These are phyloP conservation scores for Eurosta solidaginis DNA, from an alignment of 1,140 invertebrate species.

Conservation along the genomic window DNA sequence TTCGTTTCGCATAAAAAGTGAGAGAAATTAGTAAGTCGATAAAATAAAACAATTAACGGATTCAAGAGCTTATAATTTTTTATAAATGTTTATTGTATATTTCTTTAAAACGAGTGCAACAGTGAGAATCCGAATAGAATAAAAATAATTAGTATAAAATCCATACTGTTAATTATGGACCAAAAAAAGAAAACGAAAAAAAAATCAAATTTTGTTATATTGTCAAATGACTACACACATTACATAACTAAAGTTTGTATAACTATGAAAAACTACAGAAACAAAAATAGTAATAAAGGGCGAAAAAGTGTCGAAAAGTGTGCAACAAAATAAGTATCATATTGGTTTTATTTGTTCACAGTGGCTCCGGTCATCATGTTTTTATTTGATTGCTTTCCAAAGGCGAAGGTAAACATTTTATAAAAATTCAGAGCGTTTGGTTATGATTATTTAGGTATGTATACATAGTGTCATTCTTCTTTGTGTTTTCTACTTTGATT, in stretches of 20 bases:
- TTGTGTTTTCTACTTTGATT: too few relatives aligned
- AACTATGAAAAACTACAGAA: neutral
- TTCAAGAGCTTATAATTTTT: neutral
- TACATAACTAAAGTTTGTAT: neutral
- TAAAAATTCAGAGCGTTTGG: neutral
- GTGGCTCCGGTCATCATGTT: too few relatives aligned
- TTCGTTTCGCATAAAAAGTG: neutral
- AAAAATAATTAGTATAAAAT: neutral
- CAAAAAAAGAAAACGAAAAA: neutral
- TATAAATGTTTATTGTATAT: slow-evolving; percentile 10
- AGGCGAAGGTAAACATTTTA: neutral
- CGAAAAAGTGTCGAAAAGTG: slow-evolving; percentile 12
- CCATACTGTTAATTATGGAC: neutral
- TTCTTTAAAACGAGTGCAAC: slow-evolving; percentile 5
- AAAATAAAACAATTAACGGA: neutral
- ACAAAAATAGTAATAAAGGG: neutral
- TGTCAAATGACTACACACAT: neutral
- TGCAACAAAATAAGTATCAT: neutral
- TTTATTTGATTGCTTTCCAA: neutral
- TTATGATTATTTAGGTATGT: too few relatives aligned
- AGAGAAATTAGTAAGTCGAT: neutral
- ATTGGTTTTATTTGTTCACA: too few relatives aligned
- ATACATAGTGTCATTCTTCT: too few relatives aligned
- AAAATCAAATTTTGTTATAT: neutral
- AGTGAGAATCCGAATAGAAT: neutral